Conservation (phyloP, 1,140 invertebrate species). For the Heliconius himera region DNA sequence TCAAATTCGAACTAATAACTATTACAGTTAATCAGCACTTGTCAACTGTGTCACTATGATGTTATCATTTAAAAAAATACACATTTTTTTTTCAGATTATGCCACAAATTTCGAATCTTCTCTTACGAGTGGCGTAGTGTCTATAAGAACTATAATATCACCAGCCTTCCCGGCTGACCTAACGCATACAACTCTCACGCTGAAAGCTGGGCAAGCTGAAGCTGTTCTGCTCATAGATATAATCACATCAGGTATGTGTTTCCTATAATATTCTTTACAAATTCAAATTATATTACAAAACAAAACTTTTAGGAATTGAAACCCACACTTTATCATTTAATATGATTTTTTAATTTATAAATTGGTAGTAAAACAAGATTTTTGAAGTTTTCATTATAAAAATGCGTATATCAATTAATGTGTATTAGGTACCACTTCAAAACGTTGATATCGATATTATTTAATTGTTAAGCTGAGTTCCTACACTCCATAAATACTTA, state of each 20-base stretch:
- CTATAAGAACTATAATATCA: not conserved
- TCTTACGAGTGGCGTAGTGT: not conserved
- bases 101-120: slow-evolving; percentile 7
- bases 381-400: no score
- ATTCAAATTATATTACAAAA: no score
- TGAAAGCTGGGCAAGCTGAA: slow-evolving; percentile 17
- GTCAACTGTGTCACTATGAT: not conserved
- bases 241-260: slow-evolving; percentile 46
- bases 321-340: no score
- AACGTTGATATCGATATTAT: no score
- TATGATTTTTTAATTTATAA: no score
- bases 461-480: no score
- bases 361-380: no score
- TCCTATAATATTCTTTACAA: not conserved
- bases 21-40: not conserved
- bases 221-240: slow-evolving; percentile 45
- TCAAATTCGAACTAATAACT: not conserved
- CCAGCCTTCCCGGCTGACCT: slow-evolving; percentile 6
- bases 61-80: no score
- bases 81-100: slow-evolving; percentile 6
- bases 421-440: no score
- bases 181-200: slow-evolving; percentile 15
- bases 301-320: no score
- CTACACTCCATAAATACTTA: no score
- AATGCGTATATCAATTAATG: no score